These are phyloP conservation scores for Bibio marci DNA, from an alignment of 2,888 invertebrate genomes.

Conservation along the genomic window DNA sequence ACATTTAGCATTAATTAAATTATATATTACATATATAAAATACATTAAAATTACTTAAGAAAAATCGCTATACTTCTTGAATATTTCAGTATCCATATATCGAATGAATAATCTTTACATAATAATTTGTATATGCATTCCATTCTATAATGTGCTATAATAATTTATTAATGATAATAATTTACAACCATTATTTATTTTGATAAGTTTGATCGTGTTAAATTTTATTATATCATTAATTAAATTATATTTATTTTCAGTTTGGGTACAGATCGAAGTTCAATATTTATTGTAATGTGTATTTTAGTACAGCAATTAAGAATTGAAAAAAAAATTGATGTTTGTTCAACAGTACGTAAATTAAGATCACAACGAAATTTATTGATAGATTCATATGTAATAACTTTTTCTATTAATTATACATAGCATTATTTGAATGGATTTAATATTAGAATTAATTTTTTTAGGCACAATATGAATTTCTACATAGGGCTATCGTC, in stretches of 20 bases:
- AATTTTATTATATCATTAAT: background rate
- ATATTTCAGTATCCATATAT: no score
- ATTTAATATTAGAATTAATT: slow-evolving; percentile 2
- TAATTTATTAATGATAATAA: no score
- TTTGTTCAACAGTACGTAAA: slow-evolving; percentile 68
- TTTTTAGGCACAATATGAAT: slow-evolving; percentile 78
- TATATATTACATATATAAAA: no score
- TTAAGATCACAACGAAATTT: slow-evolving; percentile 67
- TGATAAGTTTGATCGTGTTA: no score
- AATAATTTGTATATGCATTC: no score
- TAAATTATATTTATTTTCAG: slow-evolving; percentile 24
- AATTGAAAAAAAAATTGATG: slow-evolving; percentile 70
- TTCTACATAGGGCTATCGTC: slow-evolving; percentile 78
- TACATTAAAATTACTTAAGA: no score
- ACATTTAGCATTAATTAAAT: no score
- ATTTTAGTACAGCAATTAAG: slow-evolving; percentile 71
- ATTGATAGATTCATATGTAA: slow-evolving; percentile 55
- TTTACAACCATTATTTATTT: no score
- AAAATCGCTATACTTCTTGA: no score
- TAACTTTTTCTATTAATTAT: slow-evolving; percentile 2
- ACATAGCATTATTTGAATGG: slow-evolving; percentile 1
- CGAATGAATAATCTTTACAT: no score
- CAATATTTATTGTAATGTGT: slow-evolving; percentile 77
- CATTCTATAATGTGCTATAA: no score
- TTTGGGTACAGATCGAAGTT: slow-evolving; percentile 73